A percentile compares a stretch with the other conserved stretches of the same genome.
These are phyloP conservation scores for Melanotaenia duboulayi DNA, from an alignment of 2,113 vertebrate species.

Conservation along the genomic window DNA sequence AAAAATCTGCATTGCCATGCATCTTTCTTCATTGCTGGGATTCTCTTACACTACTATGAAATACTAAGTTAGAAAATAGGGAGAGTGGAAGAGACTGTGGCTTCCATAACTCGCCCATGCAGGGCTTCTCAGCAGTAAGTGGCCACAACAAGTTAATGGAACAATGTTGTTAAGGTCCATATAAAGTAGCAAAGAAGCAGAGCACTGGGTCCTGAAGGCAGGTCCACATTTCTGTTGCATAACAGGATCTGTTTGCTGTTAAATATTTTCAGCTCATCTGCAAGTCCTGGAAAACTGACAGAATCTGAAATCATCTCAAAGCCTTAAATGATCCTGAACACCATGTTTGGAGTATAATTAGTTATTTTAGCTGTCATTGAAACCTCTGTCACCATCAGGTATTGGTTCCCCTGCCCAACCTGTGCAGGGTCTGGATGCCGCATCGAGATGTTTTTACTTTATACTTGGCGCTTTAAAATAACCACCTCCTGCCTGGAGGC, in stretches of 20 bases:
- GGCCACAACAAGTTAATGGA: too few species aligned
- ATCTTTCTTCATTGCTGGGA: too few species aligned
- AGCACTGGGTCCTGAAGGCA: conserved; percentile 21
- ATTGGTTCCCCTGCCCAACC: conserved; percentile 8
- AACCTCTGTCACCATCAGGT: not conserved
- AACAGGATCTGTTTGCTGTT: conserved; percentile 52
- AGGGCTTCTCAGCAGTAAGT: too few species aligned
- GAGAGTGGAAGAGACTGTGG: too few species aligned
- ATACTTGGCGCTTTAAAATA: conserved; percentile 58
- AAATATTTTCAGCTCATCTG: conserved; percentile 20
- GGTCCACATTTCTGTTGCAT: conserved; percentile 32
- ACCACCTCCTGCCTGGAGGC: conserved; percentile 30
- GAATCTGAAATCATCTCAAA: conserved; percentile 16
- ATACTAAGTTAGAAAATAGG: too few species aligned
- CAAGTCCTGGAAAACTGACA: not conserved
- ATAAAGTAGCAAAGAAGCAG: conserved; percentile 20
- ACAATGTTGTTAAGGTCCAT: too few species aligned
- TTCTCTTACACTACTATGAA: too few species aligned
- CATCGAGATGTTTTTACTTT: conserved; percentile 52
- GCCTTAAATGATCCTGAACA: too few species aligned
- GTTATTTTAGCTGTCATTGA: not conserved
- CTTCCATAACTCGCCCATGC: too few species aligned
- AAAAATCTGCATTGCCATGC: too few species aligned
- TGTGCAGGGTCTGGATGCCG: conserved; percentile 6
- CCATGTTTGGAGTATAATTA: not conserved